phyloP scores from a whole-genome alignment of 2,797 vertebrate species.

The Cossypha heuglini region DNA sequence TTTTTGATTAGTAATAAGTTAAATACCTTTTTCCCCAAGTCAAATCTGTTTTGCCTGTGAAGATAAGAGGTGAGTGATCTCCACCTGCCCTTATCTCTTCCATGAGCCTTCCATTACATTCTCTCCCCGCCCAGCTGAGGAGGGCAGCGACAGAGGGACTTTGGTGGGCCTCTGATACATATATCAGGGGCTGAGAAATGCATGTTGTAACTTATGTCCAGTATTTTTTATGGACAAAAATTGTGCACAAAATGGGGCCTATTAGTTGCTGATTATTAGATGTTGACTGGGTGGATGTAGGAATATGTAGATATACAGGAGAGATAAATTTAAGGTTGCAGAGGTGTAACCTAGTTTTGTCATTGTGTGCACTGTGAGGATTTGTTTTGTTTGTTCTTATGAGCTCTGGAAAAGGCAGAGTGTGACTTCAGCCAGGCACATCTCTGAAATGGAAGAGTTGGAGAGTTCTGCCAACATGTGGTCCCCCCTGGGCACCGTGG shows the following conservation, averaged over 20 bases:
- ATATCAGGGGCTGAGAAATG: background rate
- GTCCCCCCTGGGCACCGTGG: background rate
- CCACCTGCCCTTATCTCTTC: background rate
- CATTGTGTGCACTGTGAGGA: background rate
- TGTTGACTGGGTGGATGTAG: background rate
- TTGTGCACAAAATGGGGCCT: background rate
- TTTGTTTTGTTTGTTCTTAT: background rate
- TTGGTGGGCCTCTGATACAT: background rate
- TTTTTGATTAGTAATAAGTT: background rate
- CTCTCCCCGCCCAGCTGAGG: background rate
- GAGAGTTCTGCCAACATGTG: background rate
- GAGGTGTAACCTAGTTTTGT: background rate
- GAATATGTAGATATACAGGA: background rate
- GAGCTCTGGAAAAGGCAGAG: background rate
- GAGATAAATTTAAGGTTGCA: background rate
- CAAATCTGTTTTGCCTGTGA: rapidly evolving
- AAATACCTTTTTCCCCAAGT: background rate
- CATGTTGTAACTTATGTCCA: background rate
- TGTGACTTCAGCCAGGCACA: background rate
- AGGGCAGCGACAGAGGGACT: background rate
- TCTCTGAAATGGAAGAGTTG: background rate
- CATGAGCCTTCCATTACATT: rapidly evolving
- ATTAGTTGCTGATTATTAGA: background rate
- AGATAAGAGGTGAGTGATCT: background rate
- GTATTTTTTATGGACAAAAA: background rate